Evolutionary conservation across 30 jellyfish, hydroid and myxozoan species (phyloP), one percentile per base, ranked within the genome.

Genomic region (Sanderia malayensis): DNA sequence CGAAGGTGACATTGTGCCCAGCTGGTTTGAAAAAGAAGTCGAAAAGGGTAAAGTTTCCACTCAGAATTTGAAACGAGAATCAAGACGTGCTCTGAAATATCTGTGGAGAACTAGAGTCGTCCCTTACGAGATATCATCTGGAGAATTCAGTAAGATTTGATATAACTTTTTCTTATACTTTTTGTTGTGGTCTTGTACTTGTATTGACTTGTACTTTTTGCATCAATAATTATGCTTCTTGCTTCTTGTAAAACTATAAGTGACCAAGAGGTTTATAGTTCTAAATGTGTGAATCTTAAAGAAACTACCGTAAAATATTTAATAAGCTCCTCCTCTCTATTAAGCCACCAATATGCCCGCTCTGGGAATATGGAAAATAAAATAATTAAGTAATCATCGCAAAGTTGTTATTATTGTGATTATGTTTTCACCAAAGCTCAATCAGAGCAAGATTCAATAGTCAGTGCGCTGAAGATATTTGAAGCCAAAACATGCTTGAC

Each of bases 1-100:
- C 18, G 64, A 49, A 19, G 64, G 64, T 18, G 64, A 49, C 64
- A 49, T 49, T 19, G 64, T 4, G 7, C 64, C 64, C 24, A 49
- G 7, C 24, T 49, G 64, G 64, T 49, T 49, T 19, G 64, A 49
- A 49, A 24, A 49, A 49, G 64, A 49, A 49, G 64, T 49, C 3
- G 64, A 49, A 49, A 49, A 49, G 8, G 64, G 64, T 19, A 49
- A 49, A 19, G 8, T 4, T 24, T n/a, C n/a, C n/a, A 49, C 23
- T 19, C 6, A 9, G 24, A 15, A 19, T 24, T 24, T 9, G 27
- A 49, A 49, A 19, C 8, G 64, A 49, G 64, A 49, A 9, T 15
- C 64, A 49, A 49, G 24, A 49, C 64, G 64, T 11, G 2, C 27
- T 11, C 64, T 49, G 24, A 15, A 49, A 19, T 49, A 49, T 49